These are phyloP conservation scores for Meloe dianella DNA, from an alignment of 2,888 invertebrate species.

Conservation along the genomic window DNA sequence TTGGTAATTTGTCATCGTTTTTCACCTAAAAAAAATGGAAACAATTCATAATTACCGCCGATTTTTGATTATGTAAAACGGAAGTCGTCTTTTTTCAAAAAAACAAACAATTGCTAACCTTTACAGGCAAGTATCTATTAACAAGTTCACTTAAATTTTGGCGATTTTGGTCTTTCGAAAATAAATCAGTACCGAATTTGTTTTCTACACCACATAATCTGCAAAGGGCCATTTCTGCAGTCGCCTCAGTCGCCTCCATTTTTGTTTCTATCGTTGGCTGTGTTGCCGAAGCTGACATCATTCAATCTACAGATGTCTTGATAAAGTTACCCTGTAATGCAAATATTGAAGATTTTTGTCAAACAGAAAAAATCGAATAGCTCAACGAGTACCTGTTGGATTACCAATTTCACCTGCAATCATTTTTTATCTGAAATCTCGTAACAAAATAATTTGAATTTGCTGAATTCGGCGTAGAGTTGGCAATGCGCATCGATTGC, in stretches of 20 bases:
- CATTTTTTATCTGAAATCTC: too few relatives aligned
- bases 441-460: too few relatives aligned
- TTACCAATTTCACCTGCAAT: too few relatives aligned
- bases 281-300: not conserved
- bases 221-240: conserved; percentile 75
- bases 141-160: conserved; percentile 69
- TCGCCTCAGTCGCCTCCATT: conserved; percentile 55
- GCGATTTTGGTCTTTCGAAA: conserved; percentile 64
- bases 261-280: conserved; percentile 33
- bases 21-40: conserved; percentile 62
- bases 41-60: conserved; percentile 36
- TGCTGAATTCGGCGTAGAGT: not conserved
- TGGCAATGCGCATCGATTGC: not conserved
- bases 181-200: conserved; percentile 71
- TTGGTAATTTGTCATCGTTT: conserved; percentile 73
- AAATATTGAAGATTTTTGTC: too few relatives aligned
- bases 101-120: conserved; percentile 62
- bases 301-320: not conserved
- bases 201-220: conserved; percentile 79
- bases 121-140: conserved; percentile 76
- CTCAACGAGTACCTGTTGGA: too few relatives aligned
- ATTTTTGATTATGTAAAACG: conserved; percentile 32
- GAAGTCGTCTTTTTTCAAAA: conserved; percentile 43
- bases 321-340: too few relatives aligned
- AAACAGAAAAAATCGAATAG: too few relatives aligned